Evolutionary conservation across 2,113 vertebrate genomes (phyloP).

Genomic region (Platysternon megacephalum): DNA sequence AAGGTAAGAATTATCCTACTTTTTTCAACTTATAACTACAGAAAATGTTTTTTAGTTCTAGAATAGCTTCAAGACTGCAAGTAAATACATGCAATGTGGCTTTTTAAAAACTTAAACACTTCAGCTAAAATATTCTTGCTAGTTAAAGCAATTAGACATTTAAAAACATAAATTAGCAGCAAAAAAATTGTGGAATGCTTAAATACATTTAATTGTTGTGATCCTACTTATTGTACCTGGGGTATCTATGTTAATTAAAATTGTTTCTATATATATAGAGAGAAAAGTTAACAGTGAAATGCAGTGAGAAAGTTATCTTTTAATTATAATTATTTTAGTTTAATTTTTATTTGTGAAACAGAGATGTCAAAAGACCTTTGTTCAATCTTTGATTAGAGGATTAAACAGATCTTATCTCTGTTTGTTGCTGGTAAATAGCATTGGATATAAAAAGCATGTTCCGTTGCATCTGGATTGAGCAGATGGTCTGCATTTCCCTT

Average conservation of each 20-base stretch:
- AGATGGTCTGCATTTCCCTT: constrained; percentile 75
- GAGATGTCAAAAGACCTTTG: constrained; percentile 4
- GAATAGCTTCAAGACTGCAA: not conserved
- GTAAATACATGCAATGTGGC: not conserved
- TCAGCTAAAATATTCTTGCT: not conserved
- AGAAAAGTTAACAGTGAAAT: constrained; percentile 2
- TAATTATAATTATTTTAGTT: not conserved
- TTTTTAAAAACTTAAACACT: constrained; percentile 25
- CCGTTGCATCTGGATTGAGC: constrained; percentile 78
- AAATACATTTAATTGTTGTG: not conserved
- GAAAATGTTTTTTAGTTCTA: not conserved
- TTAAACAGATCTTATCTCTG: constrained; percentile 45
- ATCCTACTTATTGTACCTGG: not conserved
- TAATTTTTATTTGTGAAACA: constrained; percentile 13
- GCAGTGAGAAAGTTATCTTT: constrained; percentile 38
- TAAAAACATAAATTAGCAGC: not conserved
- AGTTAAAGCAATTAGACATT: not conserved
- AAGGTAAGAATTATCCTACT: constrained; percentile 87
- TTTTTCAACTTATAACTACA: not conserved
- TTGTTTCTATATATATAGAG: not conserved
- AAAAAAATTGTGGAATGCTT: not conserved
- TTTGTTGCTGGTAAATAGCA: constrained; percentile 65
- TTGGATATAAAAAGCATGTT: constrained; percentile 71
- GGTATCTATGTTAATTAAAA: not conserved
- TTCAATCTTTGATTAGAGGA: constrained; percentile 21